Percentiles rank a stretch among this genome's conserved stretches.
Evolutionary conservation across 2,113 vertebrate species (phyloP).

Genomic region (Ovibos moschatus): DNA sequence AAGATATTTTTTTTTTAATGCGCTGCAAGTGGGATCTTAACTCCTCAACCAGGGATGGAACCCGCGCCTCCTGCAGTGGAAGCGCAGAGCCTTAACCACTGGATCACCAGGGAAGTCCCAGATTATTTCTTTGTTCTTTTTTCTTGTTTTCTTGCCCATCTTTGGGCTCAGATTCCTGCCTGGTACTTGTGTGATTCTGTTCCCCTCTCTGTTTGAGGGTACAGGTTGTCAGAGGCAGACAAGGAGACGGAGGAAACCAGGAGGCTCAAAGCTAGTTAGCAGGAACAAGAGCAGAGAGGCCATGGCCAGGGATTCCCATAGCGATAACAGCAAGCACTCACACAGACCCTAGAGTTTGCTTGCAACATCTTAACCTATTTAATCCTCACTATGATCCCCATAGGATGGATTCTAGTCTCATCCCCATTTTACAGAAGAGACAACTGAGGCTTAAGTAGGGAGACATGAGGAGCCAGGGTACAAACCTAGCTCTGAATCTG

Average conservation of each 20-base stretch:
- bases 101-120: neutral
- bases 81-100: neutral
- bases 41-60: neutral
- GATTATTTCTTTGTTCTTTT: neutral
- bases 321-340: neutral
- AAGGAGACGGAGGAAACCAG: neutral
- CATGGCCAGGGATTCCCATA: neutral
- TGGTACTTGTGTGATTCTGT: conserved; percentile 64
- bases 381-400: neutral
- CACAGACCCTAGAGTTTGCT: neutral
- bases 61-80: neutral
- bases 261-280: neutral
- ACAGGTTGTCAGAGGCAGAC: conserved; percentile 61
- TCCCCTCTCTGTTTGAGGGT: conserved; percentile 77
- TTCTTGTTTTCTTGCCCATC: neutral
- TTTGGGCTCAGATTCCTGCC: neutral
- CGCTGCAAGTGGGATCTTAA: neutral
- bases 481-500: no score
- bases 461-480: neutral
- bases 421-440: neutral
- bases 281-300: neutral
- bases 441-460: neutral
- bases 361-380: neutral
- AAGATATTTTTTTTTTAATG: neutral
- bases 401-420: neutral